Evolutionary conservation across 2,113 vertebrate genomes (phyloP), one percentile per base, ranked within the genome.

Genomic region (Sclerurus mexicanus): DNA sequence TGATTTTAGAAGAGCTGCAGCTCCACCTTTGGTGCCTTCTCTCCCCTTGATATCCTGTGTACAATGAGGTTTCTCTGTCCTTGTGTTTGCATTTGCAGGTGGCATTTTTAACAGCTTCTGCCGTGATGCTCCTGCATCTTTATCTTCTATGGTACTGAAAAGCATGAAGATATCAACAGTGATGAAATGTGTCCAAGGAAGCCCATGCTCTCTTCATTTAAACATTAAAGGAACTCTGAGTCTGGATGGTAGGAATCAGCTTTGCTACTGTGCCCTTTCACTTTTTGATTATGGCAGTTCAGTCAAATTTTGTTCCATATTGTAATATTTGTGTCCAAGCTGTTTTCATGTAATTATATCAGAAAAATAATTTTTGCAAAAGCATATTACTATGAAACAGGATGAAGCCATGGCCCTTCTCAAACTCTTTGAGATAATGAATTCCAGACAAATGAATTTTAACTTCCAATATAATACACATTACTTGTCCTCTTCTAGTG

Each of bases 81-180:
- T 42, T 80, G 37, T 89, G 17, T 69, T 91, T 74, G 44, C 52
- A 96, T 81, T 92, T 89, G 27, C 95, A 98, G 98, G 67, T 88
- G 80, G 44, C 8, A 68, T 98, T 82, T 68, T 96, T 52, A 97
- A 73, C 74, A 93, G 84, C 78, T 97, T 96, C 56, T 99, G 99
- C 93, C 97, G 88, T 49, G 85, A 74, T 11, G 72, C 90, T 7
- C 75, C 97, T 2, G 21, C 58, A 6, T 93, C 96, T 69, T 56
- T 98, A 49, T 89, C 95, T 85, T 66, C 74, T 25, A 21, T 92
- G 31, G 59, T 97, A 28, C 95, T 99, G 94, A 96, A 90, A 81
- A 97, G 98, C 83, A 92, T 99, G 97, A 98, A 95, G 58, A 94
- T 99, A 28, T 98, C 98, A 60, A 98, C 99, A 3, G 98, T 97